A percentile compares a stretch with the other conserved stretches of the same genome.
Evolutionary conservation across 2,888 invertebrate genomes (phyloP).

Genomic region (Melangyna quadrimaculata): DNA sequence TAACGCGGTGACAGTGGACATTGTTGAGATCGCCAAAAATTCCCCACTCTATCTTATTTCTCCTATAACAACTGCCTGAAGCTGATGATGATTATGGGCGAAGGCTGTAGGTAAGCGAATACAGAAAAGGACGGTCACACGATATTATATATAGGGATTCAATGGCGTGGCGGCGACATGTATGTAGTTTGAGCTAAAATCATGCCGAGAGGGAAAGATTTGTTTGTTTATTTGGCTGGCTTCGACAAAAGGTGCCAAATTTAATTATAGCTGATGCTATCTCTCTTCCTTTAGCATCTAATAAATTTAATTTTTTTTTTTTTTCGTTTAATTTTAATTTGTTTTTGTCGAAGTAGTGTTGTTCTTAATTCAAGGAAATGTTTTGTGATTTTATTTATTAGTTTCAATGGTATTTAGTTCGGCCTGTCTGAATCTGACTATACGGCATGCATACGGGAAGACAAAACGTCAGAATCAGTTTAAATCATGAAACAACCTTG

Average conservation of each 20-base stretch:
- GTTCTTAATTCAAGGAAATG: conserved; percentile 6
- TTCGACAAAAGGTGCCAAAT: conserved; percentile 62
- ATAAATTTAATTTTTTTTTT: conserved; percentile 49
- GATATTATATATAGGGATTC: conserved; percentile 54
- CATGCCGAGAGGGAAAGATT: conserved; percentile 20
- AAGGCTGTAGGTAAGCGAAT: conserved; percentile 48
- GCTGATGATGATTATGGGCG: conserved; percentile 13
- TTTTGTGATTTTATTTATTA: conserved; percentile 41
- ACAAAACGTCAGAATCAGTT: conserved; percentile 49
- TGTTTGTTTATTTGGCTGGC: conserved; percentile 27
- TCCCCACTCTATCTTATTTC: conserved; percentile 38
- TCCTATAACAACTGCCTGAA: neutral
- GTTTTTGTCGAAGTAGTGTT: conserved; percentile 14
- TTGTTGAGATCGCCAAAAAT: conserved; percentile 59
- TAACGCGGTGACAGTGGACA: conserved; percentile 67
- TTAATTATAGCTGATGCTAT: conserved; percentile 57
- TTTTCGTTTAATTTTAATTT: conserved; percentile 10
- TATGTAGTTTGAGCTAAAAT: neutral
- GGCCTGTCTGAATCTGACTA: neutral
- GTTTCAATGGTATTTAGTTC: conserved; percentile 30
- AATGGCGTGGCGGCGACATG: conserved; percentile 18
- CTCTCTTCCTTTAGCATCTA: conserved; percentile 31
- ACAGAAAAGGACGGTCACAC: conserved; percentile 36
- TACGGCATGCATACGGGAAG: neutral
- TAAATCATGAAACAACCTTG: conserved; percentile 38